A percentile compares a stretch with the other conserved stretches of the same genome.
These are phyloP conservation scores for Vulpes vulpes DNA, from an alignment of 2,113 vertebrate genomes.

Conservation along the genomic window DNA sequence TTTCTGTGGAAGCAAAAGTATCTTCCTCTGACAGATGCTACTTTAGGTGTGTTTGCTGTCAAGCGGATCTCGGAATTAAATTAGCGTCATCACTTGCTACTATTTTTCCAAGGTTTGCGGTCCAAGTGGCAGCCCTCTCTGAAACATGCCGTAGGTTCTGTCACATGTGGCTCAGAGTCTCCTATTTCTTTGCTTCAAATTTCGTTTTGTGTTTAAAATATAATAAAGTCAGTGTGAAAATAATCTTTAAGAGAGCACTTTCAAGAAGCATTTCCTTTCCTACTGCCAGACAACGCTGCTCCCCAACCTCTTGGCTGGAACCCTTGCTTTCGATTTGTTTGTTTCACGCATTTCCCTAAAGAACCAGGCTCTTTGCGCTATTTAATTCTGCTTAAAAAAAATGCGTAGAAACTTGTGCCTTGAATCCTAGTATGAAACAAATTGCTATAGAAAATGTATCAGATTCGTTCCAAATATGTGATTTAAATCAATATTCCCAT, in stretches of 20 bases:
- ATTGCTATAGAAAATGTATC: slow-evolving; percentile 64
- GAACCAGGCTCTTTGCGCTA: slow-evolving; percentile 40
- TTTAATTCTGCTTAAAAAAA: slow-evolving; percentile 71
- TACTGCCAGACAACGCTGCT: slow-evolving; percentile 45
- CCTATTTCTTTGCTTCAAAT: slow-evolving; percentile 43
- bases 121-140: slow-evolving; percentile 40
- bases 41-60: slow-evolving; percentile 63
- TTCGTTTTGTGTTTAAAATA: slow-evolving; percentile 48
- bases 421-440: slow-evolving; percentile 61
- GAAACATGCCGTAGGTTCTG: not conserved
- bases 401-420: not conserved
- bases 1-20: slow-evolving; percentile 42
- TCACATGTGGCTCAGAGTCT: not conserved
- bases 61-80: slow-evolving; percentile 69
- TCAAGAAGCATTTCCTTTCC: slow-evolving; percentile 57
- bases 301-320: slow-evolving; percentile 71
- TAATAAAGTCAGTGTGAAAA: slow-evolving; percentile 39
- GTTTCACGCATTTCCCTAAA: slow-evolving; percentile 78
- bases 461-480: slow-evolving; percentile 63
- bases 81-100: slow-evolving; percentile 68
- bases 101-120: slow-evolving; percentile 25
- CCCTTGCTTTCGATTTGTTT: slow-evolving; percentile 83
- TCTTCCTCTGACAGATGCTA: slow-evolving; percentile 56
- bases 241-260: slow-evolving; percentile 57
- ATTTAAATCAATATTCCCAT: slow-evolving; percentile 54